Evolutionary conservation across 2,888 invertebrate species (phyloP).

Genomic region (Phyto melanocephala): DNA sequence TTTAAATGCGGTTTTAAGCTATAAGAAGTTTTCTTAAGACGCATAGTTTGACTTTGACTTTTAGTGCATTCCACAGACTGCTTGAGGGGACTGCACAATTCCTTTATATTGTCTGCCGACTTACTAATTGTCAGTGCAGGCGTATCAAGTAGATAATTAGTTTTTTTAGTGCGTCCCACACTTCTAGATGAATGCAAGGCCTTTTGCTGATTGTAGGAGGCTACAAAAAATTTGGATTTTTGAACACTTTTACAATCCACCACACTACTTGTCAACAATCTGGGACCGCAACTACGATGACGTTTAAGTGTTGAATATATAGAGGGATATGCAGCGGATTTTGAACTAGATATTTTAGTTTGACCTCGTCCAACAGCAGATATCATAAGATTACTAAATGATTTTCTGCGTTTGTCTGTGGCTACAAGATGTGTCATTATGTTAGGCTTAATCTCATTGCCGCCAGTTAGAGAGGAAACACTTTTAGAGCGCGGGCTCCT

Average conservation of each 20-base stretch:
- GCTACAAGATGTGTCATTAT: not conserved
- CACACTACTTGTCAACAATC: constrained; percentile 41
- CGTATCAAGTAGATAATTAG: constrained; percentile 2
- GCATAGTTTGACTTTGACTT: constrained; percentile 21
- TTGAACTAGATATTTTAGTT: not conserved
- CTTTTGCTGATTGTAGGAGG: constrained; percentile 38
- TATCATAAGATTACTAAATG: constrained; percentile 69
- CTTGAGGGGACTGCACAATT: constrained; percentile 36
- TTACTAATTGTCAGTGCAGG: constrained; percentile 31
- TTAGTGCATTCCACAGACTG: not conserved
- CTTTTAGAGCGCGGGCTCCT: constrained; percentile 70
- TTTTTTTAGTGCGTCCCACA: not conserved
- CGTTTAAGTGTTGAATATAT: constrained; percentile 65
- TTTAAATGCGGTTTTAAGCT: constrained; percentile 9
- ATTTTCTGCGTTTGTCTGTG: constrained; percentile 64
- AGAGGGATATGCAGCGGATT: not conserved
- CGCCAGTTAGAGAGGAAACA: constrained; percentile 12
- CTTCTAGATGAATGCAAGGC: constrained; percentile 13
- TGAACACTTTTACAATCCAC: constrained; percentile 66
- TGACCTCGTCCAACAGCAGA: constrained; percentile 40
- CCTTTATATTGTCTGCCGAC: constrained; percentile 49
- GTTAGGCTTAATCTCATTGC: constrained; percentile 1
- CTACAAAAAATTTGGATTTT: constrained; percentile 52
- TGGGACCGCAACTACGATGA: constrained; percentile 75
- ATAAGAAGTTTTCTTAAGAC: not conserved